Evolutionary conservation across 2,797 vertebrate genomes (phyloP), one percentile per base, ranked within the genome.

Genomic region (Ptychadena robeensis): DNA sequence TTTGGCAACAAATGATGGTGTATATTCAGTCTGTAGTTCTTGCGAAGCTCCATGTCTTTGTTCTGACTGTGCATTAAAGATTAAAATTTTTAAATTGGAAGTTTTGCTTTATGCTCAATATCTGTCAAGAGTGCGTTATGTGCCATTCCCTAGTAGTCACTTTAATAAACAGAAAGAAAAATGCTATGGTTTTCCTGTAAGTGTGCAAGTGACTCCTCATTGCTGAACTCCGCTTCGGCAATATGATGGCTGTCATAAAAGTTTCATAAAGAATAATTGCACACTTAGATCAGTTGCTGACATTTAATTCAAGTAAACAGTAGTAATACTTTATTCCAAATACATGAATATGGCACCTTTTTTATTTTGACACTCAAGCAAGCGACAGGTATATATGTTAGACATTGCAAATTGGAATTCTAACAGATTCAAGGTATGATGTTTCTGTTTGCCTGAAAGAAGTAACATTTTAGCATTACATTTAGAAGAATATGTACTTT

Each of bases 71-170:
- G 67, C 81, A 89, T 86, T 89, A 87, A 91, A 91, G 81, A 90
- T 85, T 88, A 77, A 89, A 81, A 87, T 77, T 75, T 81, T 67
- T 82, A 89, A 86, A 87, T 57, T 86, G 86, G 87, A 91, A 64
- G 64, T 85, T 86, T 86, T 73, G 73, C 77, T 76, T 66, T 44
- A 63, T 38, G 66, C 85, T 88, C 79, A 85, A 83, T 85, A 86
- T 86, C 79, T 86, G 73, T 88, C 86, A 72, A 25, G 75, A 72
- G 53, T n/a, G n/a, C n/a, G n/a, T 73, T 87, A 57, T 86, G 70
- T 77, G 70, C 79, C 32, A 64, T 76, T 79, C 77, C 77, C 69
- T 64, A 69, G 59, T 37, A 72, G 72, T 25, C 63, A 87, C 53
- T 82, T 80, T 28, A 71, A 85, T 74, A 31, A 74, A 35, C 65